Evolutionary conservation across 2,888 invertebrate species (phyloP).

Genomic region (Dryadula phaetusa): DNA sequence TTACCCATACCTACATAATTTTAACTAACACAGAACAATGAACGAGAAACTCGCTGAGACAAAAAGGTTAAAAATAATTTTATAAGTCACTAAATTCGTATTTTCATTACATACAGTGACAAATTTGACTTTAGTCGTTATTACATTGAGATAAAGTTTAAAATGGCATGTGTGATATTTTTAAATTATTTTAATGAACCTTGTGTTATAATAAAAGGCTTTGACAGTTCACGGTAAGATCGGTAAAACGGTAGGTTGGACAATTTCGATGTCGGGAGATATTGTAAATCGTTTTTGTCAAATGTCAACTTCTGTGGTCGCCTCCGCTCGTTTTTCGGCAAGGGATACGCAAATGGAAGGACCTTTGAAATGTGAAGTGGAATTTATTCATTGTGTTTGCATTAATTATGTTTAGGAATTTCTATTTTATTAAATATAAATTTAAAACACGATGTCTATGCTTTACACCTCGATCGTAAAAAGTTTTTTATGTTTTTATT

Average conservation of each 20-base stretch:
- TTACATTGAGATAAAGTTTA: constrained; percentile 38
- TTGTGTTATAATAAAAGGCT: constrained; percentile 66
- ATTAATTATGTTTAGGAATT: too few species aligned
- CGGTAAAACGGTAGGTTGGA: constrained; percentile 79
- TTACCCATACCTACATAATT: constrained; percentile 16
- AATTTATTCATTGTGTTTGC: too few species aligned
- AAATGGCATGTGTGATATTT: constrained; percentile 39
- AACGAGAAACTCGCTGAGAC: constrained; percentile 47
- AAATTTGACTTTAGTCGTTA: constrained; percentile 45
- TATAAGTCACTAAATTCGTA: constrained; percentile 75
- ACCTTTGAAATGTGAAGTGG: not conserved
- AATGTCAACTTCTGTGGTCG: constrained; percentile 82
- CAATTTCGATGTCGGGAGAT: constrained; percentile 77
- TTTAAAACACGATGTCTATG: too few species aligned
- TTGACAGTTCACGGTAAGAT: constrained; percentile 82
- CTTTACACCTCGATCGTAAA: too few species aligned
- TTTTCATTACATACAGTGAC: constrained; percentile 72
- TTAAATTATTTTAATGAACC: constrained; percentile 40
- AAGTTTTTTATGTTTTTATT: too few species aligned
- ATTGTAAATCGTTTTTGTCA: constrained; percentile 78
- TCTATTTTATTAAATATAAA: too few species aligned
- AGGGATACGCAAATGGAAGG: constrained; percentile 49
- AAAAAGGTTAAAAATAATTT: constrained; percentile 63
- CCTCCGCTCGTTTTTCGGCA: constrained; percentile 58
- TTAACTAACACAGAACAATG: constrained; percentile 42